These are phyloP conservation scores for Drosophila asahinai DNA, from an alignment of 1,140 invertebrate species.

Conservation along the genomic window DNA sequence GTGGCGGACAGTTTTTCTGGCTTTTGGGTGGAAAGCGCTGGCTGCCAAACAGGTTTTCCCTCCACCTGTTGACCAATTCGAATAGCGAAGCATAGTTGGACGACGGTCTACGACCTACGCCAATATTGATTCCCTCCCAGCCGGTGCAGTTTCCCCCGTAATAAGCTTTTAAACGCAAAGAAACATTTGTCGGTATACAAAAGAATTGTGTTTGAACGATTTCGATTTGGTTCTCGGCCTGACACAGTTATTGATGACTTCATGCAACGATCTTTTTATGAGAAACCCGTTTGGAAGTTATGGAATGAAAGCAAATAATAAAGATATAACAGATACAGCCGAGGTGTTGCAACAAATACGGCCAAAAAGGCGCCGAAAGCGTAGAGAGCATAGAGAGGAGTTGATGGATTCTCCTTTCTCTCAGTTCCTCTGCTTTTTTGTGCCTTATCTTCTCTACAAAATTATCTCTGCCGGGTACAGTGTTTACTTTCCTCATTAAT, in stretches of 20 bases:
- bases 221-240: conserved; percentile 25
- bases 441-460: conserved; percentile 15
- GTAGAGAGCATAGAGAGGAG: neutral
- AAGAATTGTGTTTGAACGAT: conserved; percentile 17
- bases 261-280: conserved; percentile 39
- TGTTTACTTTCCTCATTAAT: conserved; percentile 28
- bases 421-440: neutral
- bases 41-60: conserved; percentile 66
- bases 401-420: conserved; percentile 16
- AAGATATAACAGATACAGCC: conserved; percentile 13
- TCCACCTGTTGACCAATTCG: conserved; percentile 71
- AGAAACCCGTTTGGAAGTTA: conserved; percentile 42
- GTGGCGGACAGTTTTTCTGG: conserved; percentile 31
- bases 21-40: conserved; percentile 46
- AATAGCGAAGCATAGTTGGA: conserved; percentile 53
- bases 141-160: conserved; percentile 19
- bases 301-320: conserved; percentile 45
- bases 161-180: conserved; percentile 33
- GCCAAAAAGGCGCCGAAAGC: conserved; percentile 5
- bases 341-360: conserved; percentile 22
- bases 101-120: conserved; percentile 74
- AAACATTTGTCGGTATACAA: conserved; percentile 16
- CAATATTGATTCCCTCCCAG: conserved; percentile 38
- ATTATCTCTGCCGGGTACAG: neutral
- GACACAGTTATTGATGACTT: conserved; percentile 54